Evolutionary conservation across 2,797 vertebrate species (phyloP), one percentile per base, ranked within the genome.

Genomic region (Poecilia picta): DNA sequence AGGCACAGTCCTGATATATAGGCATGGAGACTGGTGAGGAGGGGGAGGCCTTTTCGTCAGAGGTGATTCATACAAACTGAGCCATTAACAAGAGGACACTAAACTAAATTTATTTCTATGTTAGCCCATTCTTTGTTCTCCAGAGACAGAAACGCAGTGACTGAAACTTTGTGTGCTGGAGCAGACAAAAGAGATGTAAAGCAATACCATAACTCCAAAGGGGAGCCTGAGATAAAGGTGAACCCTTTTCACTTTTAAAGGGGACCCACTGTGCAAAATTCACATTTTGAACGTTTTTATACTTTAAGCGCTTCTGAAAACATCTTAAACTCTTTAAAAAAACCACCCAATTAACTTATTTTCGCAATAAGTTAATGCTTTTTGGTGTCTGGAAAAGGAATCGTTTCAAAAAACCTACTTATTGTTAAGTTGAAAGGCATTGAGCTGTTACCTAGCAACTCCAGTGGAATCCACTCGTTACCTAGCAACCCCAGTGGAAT

Each of bases 51-150:
- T 71, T 94, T 95, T 95, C 90, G 93, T 79, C 79, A 85, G 81
- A 91, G 79, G 91, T 93, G 94, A 96, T 95, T 93, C 84, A 96
- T 92, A 88, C 80, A 89, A 83, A 85, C 81, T 13, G 33, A 85
- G 85, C 66, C 84, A 80, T 90, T 80, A 88, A 90, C 75, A 78
- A 88, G 83, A 84, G 73, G 86, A 93, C 84, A 91, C 85, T 78
- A 71, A 72, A 73, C 45, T 77, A 78, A 89, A 95, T 95, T 93
- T 93, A 94, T 93, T 84, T 82, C 84, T 75, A 77, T 74, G 55
- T 83, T 79, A 84, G 88, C 86, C 82, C 89, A 85, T 87, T 87
- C 86, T 85, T 78, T 41, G 84, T 72, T 91, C 86, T 92, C 93
- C 91, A 81, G 77, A 89, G 94, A 92, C 87, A 91, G 74, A 78